Conservation (phyloP, 2,888 invertebrate genomes). For the Arrhopalites spinosus region DNA sequence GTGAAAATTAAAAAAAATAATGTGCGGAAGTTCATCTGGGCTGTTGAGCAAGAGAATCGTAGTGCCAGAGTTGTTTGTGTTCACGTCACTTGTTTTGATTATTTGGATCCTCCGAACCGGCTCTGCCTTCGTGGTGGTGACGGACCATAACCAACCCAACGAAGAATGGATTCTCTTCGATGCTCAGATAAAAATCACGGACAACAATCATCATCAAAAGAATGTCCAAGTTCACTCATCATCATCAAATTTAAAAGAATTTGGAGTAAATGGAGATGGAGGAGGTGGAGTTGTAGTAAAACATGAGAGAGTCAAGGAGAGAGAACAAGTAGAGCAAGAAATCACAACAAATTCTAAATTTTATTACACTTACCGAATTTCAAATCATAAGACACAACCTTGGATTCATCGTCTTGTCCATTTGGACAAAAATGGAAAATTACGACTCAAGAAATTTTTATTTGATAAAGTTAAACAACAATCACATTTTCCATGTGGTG, state of each 20-base stretch:
- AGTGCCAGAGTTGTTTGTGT: background rate
- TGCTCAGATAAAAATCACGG: conserved; percentile 43
- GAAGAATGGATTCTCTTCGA: conserved; percentile 55
- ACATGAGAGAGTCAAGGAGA: background rate
- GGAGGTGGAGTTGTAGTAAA: too few species aligned
- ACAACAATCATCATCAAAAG: conserved; percentile 7
- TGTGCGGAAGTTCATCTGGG: conserved; percentile 33
- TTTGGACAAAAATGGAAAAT: conserved; percentile 50
- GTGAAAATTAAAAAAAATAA: conserved; percentile 1
- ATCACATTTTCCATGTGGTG: conserved; percentile 26
- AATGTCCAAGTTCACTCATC: background rate
- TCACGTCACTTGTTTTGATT: conserved; percentile 3
- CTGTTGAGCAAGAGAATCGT: background rate
- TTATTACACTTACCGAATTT: conserved; percentile 52
- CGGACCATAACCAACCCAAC: conserved; percentile 49
- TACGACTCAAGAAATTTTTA: conserved; percentile 45
- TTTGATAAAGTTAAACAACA: background rate
- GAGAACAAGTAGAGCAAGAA: conserved; percentile 14
- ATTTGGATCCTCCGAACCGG: conserved; percentile 15
- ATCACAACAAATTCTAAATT: background rate
- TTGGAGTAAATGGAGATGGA: background rate
- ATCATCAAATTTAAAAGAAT: background rate
- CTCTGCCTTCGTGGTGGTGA: conserved; percentile 47
- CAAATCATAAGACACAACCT: conserved; percentile 55
- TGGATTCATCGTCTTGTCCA: conserved; percentile 55